Conservation (phyloP, 1,140 invertebrate species). For the Oreohelix idahoensis region DNA sequence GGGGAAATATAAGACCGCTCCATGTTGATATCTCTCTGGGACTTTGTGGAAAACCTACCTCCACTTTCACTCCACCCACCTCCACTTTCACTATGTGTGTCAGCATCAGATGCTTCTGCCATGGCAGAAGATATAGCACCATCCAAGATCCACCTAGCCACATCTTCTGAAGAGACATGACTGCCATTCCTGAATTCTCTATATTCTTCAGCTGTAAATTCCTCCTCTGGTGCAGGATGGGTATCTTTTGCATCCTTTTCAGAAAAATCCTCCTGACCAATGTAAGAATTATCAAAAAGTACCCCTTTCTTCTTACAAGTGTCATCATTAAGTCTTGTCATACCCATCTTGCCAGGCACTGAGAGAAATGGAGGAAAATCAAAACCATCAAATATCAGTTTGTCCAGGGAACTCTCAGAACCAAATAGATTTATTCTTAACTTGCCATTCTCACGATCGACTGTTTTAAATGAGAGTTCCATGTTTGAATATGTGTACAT, state of each 20-base stretch:
- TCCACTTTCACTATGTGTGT: neutral
- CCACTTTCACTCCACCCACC: too few relatives aligned
- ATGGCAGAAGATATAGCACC: slow-evolving; percentile 9
- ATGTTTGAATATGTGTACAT: slow-evolving; percentile 53
- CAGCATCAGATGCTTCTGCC: neutral
- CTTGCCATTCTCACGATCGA: slow-evolving; percentile 64
- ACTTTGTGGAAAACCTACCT: too few relatives aligned
- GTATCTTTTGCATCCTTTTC: too few relatives aligned
- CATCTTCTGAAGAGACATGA: neutral
- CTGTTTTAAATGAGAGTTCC: too few relatives aligned
- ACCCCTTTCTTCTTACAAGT: slow-evolving; percentile 71
- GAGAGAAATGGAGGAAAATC: slow-evolving; percentile 46
- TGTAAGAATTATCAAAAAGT: slow-evolving; percentile 59
- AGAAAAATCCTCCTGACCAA: slow-evolving; percentile 43
- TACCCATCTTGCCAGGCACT: slow-evolving; percentile 45
- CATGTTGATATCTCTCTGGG: neutral
- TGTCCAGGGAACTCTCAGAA: slow-evolving; percentile 65
- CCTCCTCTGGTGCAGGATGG: neutral
- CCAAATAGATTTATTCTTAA: slow-evolving; percentile 71
- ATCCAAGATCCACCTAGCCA: slow-evolving; percentile 4
- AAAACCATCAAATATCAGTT: slow-evolving; percentile 61
- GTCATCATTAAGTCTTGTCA: slow-evolving; percentile 57
- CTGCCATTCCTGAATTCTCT: neutral
- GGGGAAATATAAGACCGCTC: neutral
- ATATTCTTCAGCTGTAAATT: neutral